These are phyloP conservation scores for Drosophila azteca DNA, from an alignment of 1,140 invertebrate species.

Conservation along the genomic window DNA sequence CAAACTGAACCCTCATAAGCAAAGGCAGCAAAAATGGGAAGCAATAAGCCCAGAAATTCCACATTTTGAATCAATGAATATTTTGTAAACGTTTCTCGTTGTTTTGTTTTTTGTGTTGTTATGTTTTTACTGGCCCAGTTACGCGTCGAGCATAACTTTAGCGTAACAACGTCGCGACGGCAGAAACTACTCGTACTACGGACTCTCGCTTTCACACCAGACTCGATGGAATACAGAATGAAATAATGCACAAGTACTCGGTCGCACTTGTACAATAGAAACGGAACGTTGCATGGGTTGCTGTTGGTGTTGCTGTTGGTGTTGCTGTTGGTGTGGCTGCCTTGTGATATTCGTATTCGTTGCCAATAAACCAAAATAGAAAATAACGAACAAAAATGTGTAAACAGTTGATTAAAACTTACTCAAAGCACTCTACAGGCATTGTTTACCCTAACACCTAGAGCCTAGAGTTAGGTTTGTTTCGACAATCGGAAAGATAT, in stretches of 20 bases:
- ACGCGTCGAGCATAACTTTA: constrained; percentile 55
- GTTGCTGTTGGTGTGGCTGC: no score
- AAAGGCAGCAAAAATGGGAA: constrained; percentile 35
- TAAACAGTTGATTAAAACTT: constrained; percentile 19
- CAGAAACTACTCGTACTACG: no score
- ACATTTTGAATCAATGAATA: constrained; percentile 73
- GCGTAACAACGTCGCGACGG: constrained; percentile 27
- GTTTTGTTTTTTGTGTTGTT: constrained; percentile 32
- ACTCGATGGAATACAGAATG: constrained; percentile 69
- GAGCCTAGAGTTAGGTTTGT: background rate
- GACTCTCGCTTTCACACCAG: constrained; percentile 71
- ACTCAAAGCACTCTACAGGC: constrained; percentile 8
- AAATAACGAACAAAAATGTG: constrained; percentile 2
- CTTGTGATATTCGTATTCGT: constrained; percentile 19
- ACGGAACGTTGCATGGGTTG: background rate
- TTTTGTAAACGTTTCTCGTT: constrained; percentile 67
- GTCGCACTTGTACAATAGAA: background rate
- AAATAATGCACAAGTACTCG: constrained; percentile 25
- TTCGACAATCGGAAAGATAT: no score
- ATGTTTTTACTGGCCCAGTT: constrained; percentile 45
- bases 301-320: no score
- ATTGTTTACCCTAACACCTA: background rate
- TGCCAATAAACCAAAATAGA: constrained; percentile 44
- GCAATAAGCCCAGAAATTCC: constrained; percentile 40
- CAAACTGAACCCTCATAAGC: constrained; percentile 5